Percentiles rank a stretch among this genome's conserved stretches.
Conservation (phyloP, 1,140 invertebrate genomes). For the Mercenaria mercenaria region DNA sequence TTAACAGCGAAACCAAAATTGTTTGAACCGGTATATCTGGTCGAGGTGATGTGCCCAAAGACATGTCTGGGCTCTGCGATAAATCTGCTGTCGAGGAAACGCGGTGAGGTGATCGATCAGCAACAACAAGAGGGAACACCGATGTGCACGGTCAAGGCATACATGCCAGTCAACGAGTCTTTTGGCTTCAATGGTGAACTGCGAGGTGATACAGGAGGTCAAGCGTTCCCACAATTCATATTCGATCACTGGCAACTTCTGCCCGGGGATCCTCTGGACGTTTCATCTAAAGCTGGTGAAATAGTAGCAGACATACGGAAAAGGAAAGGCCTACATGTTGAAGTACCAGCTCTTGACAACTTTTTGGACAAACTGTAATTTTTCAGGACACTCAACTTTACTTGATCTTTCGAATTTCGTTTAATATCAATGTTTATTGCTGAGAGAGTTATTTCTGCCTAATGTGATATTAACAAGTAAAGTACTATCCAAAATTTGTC, state of each 20-base stretch:
- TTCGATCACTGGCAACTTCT: slow-evolving; percentile 99
- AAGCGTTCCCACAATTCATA: slow-evolving; percentile 99
- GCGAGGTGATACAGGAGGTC: slow-evolving; percentile 98
- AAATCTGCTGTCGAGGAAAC: slow-evolving; percentile 97
- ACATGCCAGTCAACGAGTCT: slow-evolving; percentile 99
- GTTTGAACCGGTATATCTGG: slow-evolving; percentile 99
- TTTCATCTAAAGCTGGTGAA: slow-evolving; percentile 91
- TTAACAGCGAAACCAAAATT: slow-evolving; percentile 97
- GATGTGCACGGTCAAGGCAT: slow-evolving; percentile 99
- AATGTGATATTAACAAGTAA: no score
- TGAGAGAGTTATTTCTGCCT: no score
- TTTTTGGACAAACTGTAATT: slow-evolving; percentile 82
- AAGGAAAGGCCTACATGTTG: slow-evolving; percentile 99
- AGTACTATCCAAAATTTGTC: no score
- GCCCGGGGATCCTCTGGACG: slow-evolving; percentile 96
- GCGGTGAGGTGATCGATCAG: slow-evolving; percentile 99
- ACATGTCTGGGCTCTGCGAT: slow-evolving; percentile 95
- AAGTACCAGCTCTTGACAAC: slow-evolving; percentile 80
- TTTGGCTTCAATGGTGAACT: slow-evolving; percentile 99
- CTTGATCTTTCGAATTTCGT: no score
- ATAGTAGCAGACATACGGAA: slow-evolving; percentile 98
- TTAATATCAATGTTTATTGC: no score
- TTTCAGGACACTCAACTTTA: no score
- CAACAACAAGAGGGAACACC: slow-evolving; percentile 95
- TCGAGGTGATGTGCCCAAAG: slow-evolving; percentile 93